These are phyloP conservation scores for Bombus difficillimus DNA, from an alignment of 1,140 invertebrate species.

Conservation along the genomic window DNA sequence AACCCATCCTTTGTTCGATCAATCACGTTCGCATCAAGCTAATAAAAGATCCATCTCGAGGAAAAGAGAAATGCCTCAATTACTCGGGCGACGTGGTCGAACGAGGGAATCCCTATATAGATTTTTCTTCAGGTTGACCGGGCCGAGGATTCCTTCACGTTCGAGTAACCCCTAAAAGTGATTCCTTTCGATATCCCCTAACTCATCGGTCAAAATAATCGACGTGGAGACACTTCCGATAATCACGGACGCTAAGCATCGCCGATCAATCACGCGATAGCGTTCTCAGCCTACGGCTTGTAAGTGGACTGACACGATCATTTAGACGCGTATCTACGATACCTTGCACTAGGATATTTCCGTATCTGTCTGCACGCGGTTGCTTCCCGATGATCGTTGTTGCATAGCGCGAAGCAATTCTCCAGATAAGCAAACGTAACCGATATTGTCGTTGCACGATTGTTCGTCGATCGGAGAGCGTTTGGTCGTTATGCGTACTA, in stretches of 20 bases:
- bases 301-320: constrained; percentile 17
- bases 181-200: constrained; percentile 24
- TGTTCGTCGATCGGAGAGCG: constrained; percentile 5
- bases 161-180: constrained; percentile 6
- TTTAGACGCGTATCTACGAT: background rate
- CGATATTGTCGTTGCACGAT: background rate
- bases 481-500: background rate
- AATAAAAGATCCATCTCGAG: background rate
- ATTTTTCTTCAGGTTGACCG: constrained; percentile 29
- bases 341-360: constrained; percentile 39
- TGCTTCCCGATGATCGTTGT: background rate
- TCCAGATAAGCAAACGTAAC: background rate
- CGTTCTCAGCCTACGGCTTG: background rate
- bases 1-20: constrained; percentile 1
- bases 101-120: constrained; percentile 30
- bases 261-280: constrained; percentile 56
- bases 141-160: constrained; percentile 20
- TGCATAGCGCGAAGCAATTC: background rate
- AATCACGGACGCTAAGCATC: constrained; percentile 53
- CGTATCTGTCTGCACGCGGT: constrained; percentile 46
- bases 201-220: constrained; percentile 53
- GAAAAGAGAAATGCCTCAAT: constrained; percentile 14
- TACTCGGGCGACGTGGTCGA: background rate
- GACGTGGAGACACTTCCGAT: constrained; percentile 57
- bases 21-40: constrained; percentile 14